Evolutionary conservation across 1,140 invertebrate genomes (phyloP).

Genomic region (Trachymyrmex cornetzi): DNA sequence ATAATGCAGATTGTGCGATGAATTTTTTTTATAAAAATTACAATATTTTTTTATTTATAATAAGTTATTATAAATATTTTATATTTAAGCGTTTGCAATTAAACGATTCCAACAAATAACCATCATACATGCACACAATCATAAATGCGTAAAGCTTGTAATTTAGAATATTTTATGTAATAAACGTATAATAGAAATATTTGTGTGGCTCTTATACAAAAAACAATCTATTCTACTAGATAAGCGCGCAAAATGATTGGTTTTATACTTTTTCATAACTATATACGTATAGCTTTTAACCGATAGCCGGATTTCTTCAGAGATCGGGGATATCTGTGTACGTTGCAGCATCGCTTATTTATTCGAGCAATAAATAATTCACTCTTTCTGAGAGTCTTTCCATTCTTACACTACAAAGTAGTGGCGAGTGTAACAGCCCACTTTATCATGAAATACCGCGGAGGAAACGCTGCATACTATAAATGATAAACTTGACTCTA

Average conservation of each 20-base stretch:
- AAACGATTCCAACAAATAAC: background rate
- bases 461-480: slow-evolving; percentile 50
- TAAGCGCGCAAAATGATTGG: background rate
- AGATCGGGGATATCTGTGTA: background rate
- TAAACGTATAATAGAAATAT: background rate
- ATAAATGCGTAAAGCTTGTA: background rate
- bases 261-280: background rate
- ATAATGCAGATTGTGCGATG: background rate
- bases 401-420: slow-evolving; percentile 51
- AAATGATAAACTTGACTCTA: slow-evolving; percentile 64
- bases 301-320: background rate
- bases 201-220: too few relatives aligned
- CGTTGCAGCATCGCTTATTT: slow-evolving; percentile 37
- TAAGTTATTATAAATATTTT: background rate
- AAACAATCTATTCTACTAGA: slow-evolving; percentile 6
- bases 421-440: slow-evolving; percentile 36
- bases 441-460: slow-evolving; percentile 47
- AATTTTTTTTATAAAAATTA: background rate
- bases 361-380: slow-evolving; percentile 54
- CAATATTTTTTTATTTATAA: background rate
- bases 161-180: background rate
- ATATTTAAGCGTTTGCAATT: background rate
- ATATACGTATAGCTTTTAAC: background rate
- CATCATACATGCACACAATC: too few relatives aligned
- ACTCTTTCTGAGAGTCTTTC: slow-evolving; percentile 14